Conservation (phyloP, 1,140 invertebrate species). For the Euglossa dilemma region DNA sequence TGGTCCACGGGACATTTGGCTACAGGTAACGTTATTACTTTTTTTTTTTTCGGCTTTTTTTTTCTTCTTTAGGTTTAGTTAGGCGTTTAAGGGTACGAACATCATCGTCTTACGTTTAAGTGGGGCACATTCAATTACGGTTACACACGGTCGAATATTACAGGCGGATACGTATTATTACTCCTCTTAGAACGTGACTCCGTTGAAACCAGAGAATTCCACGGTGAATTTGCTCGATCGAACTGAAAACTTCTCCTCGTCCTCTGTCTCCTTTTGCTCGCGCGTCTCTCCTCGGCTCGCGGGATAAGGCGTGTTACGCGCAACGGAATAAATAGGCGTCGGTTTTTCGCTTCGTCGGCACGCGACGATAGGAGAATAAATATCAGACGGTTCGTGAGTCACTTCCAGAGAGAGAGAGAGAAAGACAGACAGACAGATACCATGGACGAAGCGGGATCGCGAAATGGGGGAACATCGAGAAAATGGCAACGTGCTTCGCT, state of each 20-base stretch:
- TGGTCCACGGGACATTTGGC: conserved; percentile 81
- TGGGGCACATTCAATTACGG: conserved; percentile 33
- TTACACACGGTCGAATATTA: conserved; percentile 32
- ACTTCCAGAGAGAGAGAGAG: conserved; percentile 7
- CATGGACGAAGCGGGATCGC: conserved; percentile 25
- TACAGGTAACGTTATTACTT: conserved; percentile 71
- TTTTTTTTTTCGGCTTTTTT: conserved; percentile 34
- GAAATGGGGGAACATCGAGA: neutral
- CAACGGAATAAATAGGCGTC: neutral
- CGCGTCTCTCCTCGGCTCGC: neutral
- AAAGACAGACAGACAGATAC: conserved; percentile 4
- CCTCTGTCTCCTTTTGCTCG: neutral
- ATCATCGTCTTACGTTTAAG: conserved; percentile 29
- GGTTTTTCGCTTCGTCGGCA: neutral
- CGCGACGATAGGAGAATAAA: neutral
- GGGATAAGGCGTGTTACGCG: neutral
- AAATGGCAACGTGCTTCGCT: conserved; percentile 23
- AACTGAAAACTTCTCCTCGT: no score
- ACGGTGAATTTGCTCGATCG: no score
- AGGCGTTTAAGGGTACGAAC: conserved; percentile 58
- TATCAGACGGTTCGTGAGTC: conserved; percentile 11
- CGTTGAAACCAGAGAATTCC: no score
- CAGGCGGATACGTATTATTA: conserved; percentile 7
- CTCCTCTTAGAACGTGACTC: conserved; percentile 36
- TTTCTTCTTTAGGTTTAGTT: conserved; percentile 27